Percentiles rank a stretch among this genome's conserved stretches.
Evolutionary conservation across 2,888 invertebrate species (phyloP).

Genomic region (Cataglyphis altisquamis): DNA sequence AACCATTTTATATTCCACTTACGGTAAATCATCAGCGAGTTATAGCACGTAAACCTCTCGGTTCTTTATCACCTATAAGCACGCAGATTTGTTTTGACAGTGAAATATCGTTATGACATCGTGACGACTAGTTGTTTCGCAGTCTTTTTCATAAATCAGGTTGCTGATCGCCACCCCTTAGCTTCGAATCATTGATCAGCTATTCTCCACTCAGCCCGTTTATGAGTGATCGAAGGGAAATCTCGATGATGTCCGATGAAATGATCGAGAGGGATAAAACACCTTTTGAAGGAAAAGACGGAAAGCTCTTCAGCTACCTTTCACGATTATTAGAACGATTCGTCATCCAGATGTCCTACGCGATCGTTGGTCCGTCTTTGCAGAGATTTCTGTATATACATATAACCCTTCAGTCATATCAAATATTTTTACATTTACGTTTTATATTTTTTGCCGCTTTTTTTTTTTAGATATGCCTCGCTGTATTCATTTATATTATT

Average conservation of each 20-base stretch:
- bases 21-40: constrained; percentile 46
- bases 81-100: constrained; percentile 50
- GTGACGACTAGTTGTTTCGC: constrained; percentile 55
- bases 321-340: constrained; percentile 67
- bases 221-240: constrained; percentile 17
- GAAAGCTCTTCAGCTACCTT: constrained; percentile 41
- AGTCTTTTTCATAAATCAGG: constrained; percentile 50
- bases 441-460: not conserved
- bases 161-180: not conserved
- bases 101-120: constrained; percentile 51
- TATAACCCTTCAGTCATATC: constrained; percentile 34
- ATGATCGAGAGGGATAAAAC: constrained; percentile 35
- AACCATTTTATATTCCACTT: constrained; percentile 23
- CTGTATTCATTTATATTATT: not conserved
- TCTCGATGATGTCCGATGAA: constrained; percentile 42
- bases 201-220: not conserved
- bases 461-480: not conserved
- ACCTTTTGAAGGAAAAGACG: constrained; percentile 32
- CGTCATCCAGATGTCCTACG: constrained; percentile 58
- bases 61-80: constrained; percentile 43
- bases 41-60: constrained; percentile 22
- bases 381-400: constrained; percentile 40
- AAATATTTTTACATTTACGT: constrained; percentile 21
- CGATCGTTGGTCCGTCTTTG: constrained; percentile 32
- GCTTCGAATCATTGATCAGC: constrained; percentile 41